Evolutionary conservation across 2,888 invertebrate genomes (phyloP), one percentile per base, ranked within the genome.

Genomic region (Leptopilina syphax): DNA sequence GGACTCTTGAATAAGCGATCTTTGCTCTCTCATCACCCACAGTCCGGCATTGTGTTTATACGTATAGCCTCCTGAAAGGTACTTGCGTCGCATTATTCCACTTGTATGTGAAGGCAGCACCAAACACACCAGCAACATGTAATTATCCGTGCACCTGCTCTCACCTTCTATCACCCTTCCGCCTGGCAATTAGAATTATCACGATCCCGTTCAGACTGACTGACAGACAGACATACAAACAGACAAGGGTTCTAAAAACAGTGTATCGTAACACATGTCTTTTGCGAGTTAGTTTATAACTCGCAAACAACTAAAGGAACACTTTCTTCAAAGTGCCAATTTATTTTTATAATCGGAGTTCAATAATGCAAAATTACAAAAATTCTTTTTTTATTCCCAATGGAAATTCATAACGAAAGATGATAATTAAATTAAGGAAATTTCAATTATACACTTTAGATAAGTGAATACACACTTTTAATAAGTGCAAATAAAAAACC

Each of bases 101-200:
- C 84, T 85, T 84, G 85, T 84, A 85, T 83, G 87, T 85, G 85
- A 85, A 85, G 86, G 86, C 85, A 83, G 86, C 85, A 83, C 81
- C 83, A 82, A 84, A 82, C 83, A 84, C 44, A 44, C 44, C 44
- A 44, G 83, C 83, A 87, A 82, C 83, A 85, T 87, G 85, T 87
- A 87, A 87, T 87, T 87, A 87, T 84, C 84, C 81, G 81, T 83
- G 85, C 87, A 87, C 87, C 87, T 87, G 87, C 85, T 84, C 79
- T 85, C 83, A 54, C 70, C 70, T 70, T 70, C 44, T 77, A 73
- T 18, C 66, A 54, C 66, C 76, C 57, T 67, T 41, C 57, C 66
- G 6, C 65, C 50, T 60, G 18, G 50, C 65, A 47, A 67, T 79
- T 76, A 76, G 70, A 70, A 27, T 54, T 70, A 70, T 70, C 70